Base-by-base conservation (phyloP, 2,113 vertebrate species). In the Fregata magnificens region DNA sequence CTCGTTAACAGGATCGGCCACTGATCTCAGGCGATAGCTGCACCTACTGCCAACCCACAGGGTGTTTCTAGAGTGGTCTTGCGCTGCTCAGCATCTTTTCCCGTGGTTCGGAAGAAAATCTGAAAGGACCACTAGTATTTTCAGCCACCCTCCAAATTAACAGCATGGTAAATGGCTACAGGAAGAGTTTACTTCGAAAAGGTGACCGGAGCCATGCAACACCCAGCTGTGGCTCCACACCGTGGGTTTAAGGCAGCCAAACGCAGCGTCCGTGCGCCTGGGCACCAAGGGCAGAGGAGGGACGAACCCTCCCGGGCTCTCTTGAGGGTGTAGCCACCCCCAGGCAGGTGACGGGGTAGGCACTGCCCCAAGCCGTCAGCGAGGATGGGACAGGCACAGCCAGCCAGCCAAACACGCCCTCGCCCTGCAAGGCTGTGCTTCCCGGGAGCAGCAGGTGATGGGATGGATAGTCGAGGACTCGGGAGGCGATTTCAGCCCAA, bases 181-280 rank as follows among this genome's bases (percentile, higher is more conserved):
- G 45, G 79, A 26, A 20, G 11, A 26, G 20, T 16, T 47, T 9
- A 26, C 5, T 36, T 11, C 53, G 42, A 22, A 26, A 29, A 36
- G 15, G 63, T 2, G 22, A 5, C 2, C 0, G 7, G 38, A 65
- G 25, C 9, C 29, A 4, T 0, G 13, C 49, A 7, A 36, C 11
- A 11, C 34, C 25, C 47, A 22, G n/a, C 24, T 10, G 34, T 14
- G 45, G 12, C 8, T 9, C 13, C 31, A 13, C 40, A 2, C 38
- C 1, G 3, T 22, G 82, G 18, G 26, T 50, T 71, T 53, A 32
- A 42, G 4, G 10, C 40, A 61, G 31, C 55, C 67, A 52, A 25
- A 36, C 0, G 3, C 21, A 11, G 56, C 25, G 4, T 7, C 34
- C 6, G 0, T 4, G 18, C 6, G 16, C 56, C 79, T 4, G 22